Evolutionary conservation across 1,140 invertebrate genomes (phyloP).

Genomic region (Gonatopus flavifemur): DNA sequence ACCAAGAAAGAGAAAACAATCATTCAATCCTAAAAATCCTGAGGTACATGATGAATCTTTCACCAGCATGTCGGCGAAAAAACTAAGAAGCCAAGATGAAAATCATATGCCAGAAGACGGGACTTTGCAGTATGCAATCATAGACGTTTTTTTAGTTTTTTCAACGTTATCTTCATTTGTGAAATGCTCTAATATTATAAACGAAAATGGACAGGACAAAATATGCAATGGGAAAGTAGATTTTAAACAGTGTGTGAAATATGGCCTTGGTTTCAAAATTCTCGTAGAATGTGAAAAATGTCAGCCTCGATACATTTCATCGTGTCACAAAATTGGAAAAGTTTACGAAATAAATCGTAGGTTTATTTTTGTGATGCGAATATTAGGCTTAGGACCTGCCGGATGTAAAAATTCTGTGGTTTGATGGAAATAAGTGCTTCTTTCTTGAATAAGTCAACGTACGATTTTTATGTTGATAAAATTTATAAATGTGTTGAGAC

Average conservation of each 20-base stretch:
- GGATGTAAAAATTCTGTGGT: too few species aligned
- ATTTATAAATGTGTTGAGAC: too few species aligned
- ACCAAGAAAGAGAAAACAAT: conserved; percentile 22
- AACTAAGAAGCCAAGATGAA: conserved; percentile 18
- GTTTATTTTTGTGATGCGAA: too few species aligned
- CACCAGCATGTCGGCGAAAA: conserved; percentile 23
- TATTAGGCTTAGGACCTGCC: too few species aligned
- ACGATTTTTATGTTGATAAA: too few species aligned
- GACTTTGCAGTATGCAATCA: conserved; percentile 27
- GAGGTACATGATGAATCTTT: conserved; percentile 15
- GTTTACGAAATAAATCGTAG: too few species aligned
- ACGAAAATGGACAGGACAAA: conserved; percentile 22
- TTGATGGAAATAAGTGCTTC: too few species aligned
- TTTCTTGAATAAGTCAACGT: too few species aligned
- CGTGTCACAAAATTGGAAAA: too few species aligned
- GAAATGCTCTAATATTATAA: conserved; percentile 27
- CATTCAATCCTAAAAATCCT: conserved; percentile 18
- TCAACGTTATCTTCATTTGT: too few species aligned
- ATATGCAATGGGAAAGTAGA: conserved; percentile 29
- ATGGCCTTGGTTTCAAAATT: conserved; percentile 30
- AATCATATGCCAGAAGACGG: conserved; percentile 17
- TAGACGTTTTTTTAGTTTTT: conserved; percentile 25
- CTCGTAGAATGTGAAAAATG: conserved; percentile 25
- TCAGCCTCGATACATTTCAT: too few species aligned
- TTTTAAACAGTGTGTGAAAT: conserved; percentile 29